Evolutionary conservation across 2,888 invertebrate species (phyloP).

Genomic region (Plemyria rubiginata): DNA sequence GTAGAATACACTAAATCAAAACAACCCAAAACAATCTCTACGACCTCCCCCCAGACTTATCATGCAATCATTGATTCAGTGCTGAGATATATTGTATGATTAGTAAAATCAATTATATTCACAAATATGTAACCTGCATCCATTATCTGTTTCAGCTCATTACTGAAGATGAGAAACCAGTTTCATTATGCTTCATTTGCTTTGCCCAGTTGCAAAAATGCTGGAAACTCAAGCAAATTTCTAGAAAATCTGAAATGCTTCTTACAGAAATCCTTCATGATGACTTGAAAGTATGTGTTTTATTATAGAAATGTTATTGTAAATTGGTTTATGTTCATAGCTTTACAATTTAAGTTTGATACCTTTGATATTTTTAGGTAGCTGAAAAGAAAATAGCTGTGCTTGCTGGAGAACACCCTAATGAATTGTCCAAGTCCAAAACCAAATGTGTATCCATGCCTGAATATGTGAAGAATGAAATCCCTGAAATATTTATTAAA

Average conservation of each 20-base stretch:
- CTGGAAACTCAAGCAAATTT: slow-evolving; percentile 18
- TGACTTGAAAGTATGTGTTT: slow-evolving; percentile 7
- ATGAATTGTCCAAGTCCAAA: slow-evolving; percentile 5
- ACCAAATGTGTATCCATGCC: slow-evolving; percentile 18
- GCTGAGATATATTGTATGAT: no score
- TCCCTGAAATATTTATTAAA: slow-evolving; percentile 16
- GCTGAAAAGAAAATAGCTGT: slow-evolving; percentile 1
- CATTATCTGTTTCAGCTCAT: slow-evolving; percentile 22
- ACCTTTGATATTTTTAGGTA: slow-evolving; percentile 5
- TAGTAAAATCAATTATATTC: no score
- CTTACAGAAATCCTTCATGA: slow-evolving; percentile 10
- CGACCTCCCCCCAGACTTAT: no score
- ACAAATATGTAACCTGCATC: no score
- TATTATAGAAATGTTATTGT: not conserved
- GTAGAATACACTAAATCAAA: no score
- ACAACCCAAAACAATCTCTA: no score
- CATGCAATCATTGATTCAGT: no score
- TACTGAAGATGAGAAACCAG: slow-evolving; percentile 22
- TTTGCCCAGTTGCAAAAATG: slow-evolving; percentile 21
- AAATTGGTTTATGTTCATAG: not conserved
- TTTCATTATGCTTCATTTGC: slow-evolving; percentile 26
- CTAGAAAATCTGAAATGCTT: slow-evolving; percentile 15
- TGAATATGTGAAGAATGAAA: slow-evolving; percentile 22
- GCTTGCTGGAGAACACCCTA: slow-evolving; percentile 1
- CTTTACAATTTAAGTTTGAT: not conserved